Evolutionary conservation across 2,797 vertebrate genomes (phyloP).

Genomic region (Danionella dracula): DNA sequence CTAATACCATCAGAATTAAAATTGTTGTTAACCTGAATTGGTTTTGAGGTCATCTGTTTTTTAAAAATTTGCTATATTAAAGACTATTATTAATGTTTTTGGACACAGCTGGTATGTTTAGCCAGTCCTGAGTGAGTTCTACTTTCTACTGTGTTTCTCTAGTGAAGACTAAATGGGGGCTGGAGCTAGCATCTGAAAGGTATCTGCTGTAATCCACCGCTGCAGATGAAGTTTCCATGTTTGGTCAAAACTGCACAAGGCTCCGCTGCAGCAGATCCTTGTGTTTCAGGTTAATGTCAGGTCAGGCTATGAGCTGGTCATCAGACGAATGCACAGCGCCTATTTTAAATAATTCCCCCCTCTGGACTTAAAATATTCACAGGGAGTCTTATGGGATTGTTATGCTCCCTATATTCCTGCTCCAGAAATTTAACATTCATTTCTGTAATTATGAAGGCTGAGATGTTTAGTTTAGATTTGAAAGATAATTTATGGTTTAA

Average conservation of each 20-base stretch:
- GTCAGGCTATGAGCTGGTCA: constrained; percentile 24
- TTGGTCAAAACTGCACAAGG: constrained; percentile 37
- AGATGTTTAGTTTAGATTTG: neutral
- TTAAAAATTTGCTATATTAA: too few species aligned
- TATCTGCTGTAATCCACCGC: constrained; percentile 34
- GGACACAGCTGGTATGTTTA: too few species aligned
- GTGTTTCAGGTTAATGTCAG: constrained; percentile 38
- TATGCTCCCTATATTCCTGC: neutral
- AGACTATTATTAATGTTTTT: too few species aligned
- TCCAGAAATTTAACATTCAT: neutral
- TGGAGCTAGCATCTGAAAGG: constrained; percentile 34
- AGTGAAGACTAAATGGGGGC: constrained; percentile 19
- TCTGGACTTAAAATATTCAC: neutral
- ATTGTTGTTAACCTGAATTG: too few species aligned
- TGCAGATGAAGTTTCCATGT: constrained; percentile 42
- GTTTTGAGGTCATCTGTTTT: too few species aligned
- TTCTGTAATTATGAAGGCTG: neutral
- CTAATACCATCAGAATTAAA: too few species aligned
- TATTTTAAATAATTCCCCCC: constrained; percentile 12
- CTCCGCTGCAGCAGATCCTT: constrained; percentile 31
- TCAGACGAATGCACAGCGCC: constrained; percentile 24
- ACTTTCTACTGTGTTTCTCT: constrained; percentile 8
- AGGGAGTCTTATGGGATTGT: neutral
- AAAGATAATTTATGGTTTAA: neutral
- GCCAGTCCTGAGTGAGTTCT: too few species aligned